phyloP scores from a whole-genome alignment of 2,888 invertebrate species.

The Drosophila aldrichi region DNA sequence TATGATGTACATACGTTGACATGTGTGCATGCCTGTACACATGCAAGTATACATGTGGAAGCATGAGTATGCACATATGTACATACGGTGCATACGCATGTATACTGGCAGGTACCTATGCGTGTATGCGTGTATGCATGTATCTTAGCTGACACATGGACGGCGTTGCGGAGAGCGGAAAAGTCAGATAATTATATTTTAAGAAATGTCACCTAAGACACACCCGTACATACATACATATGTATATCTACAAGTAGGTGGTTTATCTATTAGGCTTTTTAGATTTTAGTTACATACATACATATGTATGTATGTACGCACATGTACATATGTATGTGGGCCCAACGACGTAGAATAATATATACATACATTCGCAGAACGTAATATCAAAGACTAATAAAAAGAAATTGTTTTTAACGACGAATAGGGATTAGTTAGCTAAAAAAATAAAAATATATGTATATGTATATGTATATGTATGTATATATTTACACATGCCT shows the following conservation, averaged over 20 bases:
- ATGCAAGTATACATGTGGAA: too few species aligned
- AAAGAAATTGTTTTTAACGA: slow-evolving; percentile 47
- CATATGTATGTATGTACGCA: not conserved
- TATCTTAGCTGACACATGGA: not conserved
- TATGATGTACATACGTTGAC: too few species aligned
- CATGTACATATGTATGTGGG: not conserved
- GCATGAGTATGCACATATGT: not conserved
- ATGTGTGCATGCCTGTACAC: not conserved
- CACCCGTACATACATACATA: too few species aligned
- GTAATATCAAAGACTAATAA: slow-evolving; percentile 59
- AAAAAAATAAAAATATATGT: too few species aligned
- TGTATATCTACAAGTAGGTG: not conserved
- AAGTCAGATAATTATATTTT: not conserved
- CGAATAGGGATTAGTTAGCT: slow-evolving; percentile 25
- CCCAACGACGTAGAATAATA: too few species aligned
- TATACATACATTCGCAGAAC: slow-evolving; percentile 17
- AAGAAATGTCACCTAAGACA: slow-evolving; percentile 7
- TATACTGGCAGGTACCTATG: too few species aligned
- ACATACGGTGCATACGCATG: not conserved
- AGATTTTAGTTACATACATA: not conserved
- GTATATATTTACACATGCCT: slow-evolving; percentile 48
- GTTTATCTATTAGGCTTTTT: not conserved
- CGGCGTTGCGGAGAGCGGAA: not conserved
- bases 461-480: too few species aligned
- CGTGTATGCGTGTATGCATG: not conserved